These are phyloP conservation scores for Geopemphigus sp. DNA, from an alignment of 1,140 invertebrate species.

Conservation along the genomic window DNA sequence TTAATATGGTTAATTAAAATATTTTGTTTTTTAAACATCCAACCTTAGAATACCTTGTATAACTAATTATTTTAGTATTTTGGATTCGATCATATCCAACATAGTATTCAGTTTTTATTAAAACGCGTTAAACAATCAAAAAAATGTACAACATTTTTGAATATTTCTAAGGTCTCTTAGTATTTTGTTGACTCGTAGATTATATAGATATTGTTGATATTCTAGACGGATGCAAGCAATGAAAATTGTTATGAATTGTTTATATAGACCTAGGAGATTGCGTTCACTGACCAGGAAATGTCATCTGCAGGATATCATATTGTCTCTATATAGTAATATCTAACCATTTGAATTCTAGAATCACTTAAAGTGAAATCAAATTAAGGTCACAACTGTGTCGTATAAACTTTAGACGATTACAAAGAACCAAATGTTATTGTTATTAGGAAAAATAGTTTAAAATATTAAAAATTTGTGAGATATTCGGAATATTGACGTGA, in stretches of 20 bases:
- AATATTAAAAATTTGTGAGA: no score
- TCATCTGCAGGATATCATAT: neutral
- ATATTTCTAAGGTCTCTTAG: neutral
- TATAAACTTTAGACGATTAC: neutral
- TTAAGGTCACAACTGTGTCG: slow-evolving; percentile 7
- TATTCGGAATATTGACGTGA: no score
- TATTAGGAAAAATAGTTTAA: no score
- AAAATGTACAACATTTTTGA: neutral
- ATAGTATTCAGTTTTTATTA: no score
- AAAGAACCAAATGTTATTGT: neutral
- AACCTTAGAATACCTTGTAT: no score
- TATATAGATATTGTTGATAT: neutral
- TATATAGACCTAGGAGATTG: slow-evolving; percentile 4
- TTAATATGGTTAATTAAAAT: no score
- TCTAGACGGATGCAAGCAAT: slow-evolving; percentile 33
- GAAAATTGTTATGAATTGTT: slow-evolving; percentile 27
- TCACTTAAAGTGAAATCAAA: slow-evolving; percentile 23
- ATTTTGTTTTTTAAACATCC: no score
- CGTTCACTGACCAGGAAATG: slow-evolving; percentile 1
- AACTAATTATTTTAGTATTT: no score
- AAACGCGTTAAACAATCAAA: no score
- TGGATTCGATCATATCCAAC: no score
- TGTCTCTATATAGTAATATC: neutral
- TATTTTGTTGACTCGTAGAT: neutral
- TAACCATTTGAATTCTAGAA: neutral